Conservation (phyloP, 2,888 invertebrate genomes). For the Phortica magna region DNA sequence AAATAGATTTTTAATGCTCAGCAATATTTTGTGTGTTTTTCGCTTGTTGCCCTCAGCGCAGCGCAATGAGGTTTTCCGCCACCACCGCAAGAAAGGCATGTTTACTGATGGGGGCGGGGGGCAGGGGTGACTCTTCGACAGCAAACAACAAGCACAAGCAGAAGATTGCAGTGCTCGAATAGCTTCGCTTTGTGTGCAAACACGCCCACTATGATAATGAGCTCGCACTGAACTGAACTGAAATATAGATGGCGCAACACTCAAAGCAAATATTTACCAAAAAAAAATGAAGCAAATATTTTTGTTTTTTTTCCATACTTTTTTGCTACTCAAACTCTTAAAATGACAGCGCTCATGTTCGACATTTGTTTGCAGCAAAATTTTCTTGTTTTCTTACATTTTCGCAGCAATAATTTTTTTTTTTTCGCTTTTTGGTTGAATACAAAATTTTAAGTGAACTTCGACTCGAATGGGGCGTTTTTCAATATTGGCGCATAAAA, state of each 20-base stretch:
- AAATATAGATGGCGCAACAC: too few species aligned
- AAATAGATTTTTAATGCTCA: constrained; percentile 69
- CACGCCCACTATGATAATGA: not conserved
- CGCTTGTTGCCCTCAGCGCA: not conserved
- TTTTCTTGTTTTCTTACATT: constrained; percentile 61
- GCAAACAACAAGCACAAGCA: not conserved
- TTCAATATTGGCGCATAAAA: too few species aligned
- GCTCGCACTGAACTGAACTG: not conserved
- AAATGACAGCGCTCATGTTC: constrained; percentile 26
- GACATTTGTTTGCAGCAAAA: constrained; percentile 61
- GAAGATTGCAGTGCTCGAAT: too few species aligned
- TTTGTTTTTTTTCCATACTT: too few species aligned
- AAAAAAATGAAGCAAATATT: too few species aligned
- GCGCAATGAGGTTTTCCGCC: constrained; percentile 54
- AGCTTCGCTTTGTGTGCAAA: not conserved
- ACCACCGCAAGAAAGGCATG: not conserved
- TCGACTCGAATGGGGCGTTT: too few species aligned
- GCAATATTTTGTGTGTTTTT: constrained; percentile 47
- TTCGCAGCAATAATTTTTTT: not conserved
- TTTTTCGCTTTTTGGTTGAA: not conserved
- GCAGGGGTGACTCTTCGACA: not conserved
- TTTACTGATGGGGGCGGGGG: not conserved
- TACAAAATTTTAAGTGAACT: too few species aligned
- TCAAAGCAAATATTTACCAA: too few species aligned
- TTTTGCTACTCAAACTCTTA: too few species aligned